Evolutionary conservation across 2,113 vertebrate genomes (phyloP).

Genomic region (Grantiella picta): DNA sequence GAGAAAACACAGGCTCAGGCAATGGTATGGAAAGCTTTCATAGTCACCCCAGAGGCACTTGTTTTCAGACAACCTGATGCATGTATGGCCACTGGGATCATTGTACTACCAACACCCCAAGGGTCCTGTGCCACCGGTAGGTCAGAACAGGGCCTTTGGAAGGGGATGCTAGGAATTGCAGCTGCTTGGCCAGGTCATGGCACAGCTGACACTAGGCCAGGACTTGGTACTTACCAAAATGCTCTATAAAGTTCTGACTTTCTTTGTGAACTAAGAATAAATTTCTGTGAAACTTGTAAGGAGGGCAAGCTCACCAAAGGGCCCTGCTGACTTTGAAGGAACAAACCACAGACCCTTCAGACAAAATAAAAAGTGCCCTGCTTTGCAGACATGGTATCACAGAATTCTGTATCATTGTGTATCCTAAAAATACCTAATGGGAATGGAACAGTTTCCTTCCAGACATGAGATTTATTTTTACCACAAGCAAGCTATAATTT

Average conservation of each 20-base stretch:
- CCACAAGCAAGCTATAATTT: background rate
- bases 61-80: background rate
- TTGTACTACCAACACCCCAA: background rate
- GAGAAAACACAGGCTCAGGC: background rate
- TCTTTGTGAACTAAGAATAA: background rate
- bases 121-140: background rate
- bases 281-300: accelerated
- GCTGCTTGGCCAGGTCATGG: background rate
- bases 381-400: background rate
- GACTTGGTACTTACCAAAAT: background rate
- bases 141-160: background rate
- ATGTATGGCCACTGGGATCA: background rate
- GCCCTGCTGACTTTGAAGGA: background rate
- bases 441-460: background rate
- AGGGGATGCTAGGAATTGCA: background rate
- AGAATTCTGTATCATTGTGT: background rate
- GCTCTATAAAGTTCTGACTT: background rate
- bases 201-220: background rate
- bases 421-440: background rate
- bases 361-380: background rate
- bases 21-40: background rate
- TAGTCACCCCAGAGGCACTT: background rate
- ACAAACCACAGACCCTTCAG: background rate
- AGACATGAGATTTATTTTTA: background rate
- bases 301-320: background rate